Evolutionary conservation across 2,113 vertebrate genomes (phyloP), one percentile per base, ranked within the genome.

Genomic region (Triplophysa rosa): DNA sequence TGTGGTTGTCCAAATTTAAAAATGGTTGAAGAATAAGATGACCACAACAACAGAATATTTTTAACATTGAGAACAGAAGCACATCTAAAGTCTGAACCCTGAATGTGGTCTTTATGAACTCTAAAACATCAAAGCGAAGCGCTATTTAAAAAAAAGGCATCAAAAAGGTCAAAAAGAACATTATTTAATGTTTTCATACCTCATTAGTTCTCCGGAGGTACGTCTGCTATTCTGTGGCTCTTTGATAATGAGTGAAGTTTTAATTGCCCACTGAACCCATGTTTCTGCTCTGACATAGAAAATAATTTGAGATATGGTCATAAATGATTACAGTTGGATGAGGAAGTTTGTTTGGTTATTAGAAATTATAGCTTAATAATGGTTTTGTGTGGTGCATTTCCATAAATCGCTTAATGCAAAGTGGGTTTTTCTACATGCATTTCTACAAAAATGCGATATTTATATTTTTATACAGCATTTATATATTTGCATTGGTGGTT

Each of bases 281-380:
- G 37, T 24, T 13, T 61, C 62, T 77, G 67, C 24, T 81, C 56
- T 67, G 40, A 66, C 56, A 23, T n/a, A 4, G 45, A 40, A 21
- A 40, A 83, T 77, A 77, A 84, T 84, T 73, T 58, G 42, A 52
- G 62, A 37, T 80, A 17, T 74, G 68, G 74, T 74, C 67, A 45
- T 24, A 66, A 63, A 84, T 78, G 63, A 77, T 58, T 56, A 63
- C 49, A 63, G 73, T 10, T 71, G 24, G 59, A 58, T 61, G 7
- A 47, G 21, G 73, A 73, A 71, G 45, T 67, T 82, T 78, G 21
- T 59, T 74, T 74, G 40, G 14, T 59, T 58, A 69, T 58, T 78
- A 59, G n/a, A 52, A 73, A 67, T 21, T 37, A 17, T 14, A 64
- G 5, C 23, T 26, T 10, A 45, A 8, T 12, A n/a, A 21, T n/a